phyloP scores from a whole-genome alignment of 2,797 vertebrate species.

The Australoheros facetus region DNA sequence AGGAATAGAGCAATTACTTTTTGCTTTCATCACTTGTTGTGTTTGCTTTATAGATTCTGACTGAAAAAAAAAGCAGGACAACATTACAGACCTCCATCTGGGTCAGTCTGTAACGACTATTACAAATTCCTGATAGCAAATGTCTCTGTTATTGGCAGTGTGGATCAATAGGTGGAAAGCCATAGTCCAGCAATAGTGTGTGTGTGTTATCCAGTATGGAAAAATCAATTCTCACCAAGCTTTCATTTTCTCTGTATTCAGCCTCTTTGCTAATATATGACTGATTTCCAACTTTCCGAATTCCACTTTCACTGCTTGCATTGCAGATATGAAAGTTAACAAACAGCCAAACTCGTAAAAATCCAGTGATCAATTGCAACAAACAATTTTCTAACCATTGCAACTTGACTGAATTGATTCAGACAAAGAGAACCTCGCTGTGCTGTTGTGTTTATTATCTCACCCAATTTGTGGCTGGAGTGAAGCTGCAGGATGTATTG shows the following conservation, averaged over 20 bases:
- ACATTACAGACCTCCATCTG: conserved; percentile 50
- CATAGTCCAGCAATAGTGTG: conserved; percentile 43
- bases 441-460: conserved; percentile 58
- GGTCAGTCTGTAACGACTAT: conserved; percentile 72
- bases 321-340: conserved; percentile 19
- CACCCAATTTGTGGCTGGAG: conserved; percentile 53
- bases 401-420: conserved; percentile 48
- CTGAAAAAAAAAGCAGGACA: conserved; percentile 45
- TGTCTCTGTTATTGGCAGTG: conserved; percentile 72
- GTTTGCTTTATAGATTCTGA: conserved; percentile 26
- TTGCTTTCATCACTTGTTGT: conserved; percentile 29
- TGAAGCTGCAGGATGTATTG: conserved; percentile 59
- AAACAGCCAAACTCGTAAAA: conserved; percentile 17
- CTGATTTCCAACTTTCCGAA: conserved; percentile 35
- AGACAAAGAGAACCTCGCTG: conserved; percentile 44
- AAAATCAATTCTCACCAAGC: conserved; percentile 73
- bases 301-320: conserved; percentile 26
- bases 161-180: conserved; percentile 74
- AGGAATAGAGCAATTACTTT: conserved; percentile 15
- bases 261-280: conserved; percentile 40
- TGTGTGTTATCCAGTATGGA: conserved; percentile 54
- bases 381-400: conserved; percentile 23
- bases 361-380: neutral
- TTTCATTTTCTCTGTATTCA: conserved; percentile 59
- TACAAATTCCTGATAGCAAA: conserved; percentile 75